phyloP scores from a whole-genome alignment of 2,113 vertebrate species.

The Polyodon spathula region DNA sequence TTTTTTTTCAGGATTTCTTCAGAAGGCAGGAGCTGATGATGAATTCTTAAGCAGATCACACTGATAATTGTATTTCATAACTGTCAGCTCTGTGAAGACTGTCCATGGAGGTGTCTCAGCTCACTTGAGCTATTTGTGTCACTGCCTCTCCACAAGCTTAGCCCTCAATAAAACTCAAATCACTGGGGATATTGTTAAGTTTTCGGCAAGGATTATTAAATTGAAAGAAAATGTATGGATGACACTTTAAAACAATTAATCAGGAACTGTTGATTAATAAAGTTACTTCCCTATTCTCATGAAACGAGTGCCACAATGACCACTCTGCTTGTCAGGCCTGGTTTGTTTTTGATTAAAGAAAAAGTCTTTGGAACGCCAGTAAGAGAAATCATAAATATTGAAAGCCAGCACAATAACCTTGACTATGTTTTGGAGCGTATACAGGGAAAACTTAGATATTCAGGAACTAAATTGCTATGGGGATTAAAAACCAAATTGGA shows the following conservation, averaged over 20 bases:
- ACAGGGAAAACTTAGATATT: slow-evolving; percentile 49
- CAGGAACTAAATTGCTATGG: slow-evolving; percentile 59
- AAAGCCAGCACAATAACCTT: slow-evolving; percentile 58
- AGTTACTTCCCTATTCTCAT: slow-evolving; percentile 59
- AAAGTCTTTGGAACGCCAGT: slow-evolving; percentile 44
- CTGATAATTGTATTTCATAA: slow-evolving; percentile 96
- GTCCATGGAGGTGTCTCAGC: slow-evolving; percentile 68
- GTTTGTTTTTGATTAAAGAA: slow-evolving; percentile 84
- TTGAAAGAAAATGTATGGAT: slow-evolving; percentile 81
- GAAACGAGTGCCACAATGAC: slow-evolving; percentile 46
- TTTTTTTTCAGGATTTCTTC: slow-evolving; percentile 57
- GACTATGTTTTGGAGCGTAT: slow-evolving; percentile 61
- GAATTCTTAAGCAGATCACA: slow-evolving; percentile 93
- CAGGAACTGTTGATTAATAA: slow-evolving; percentile 79
- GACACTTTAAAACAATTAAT: slow-evolving; percentile 87
- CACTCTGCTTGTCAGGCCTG: slow-evolving; percentile 57
- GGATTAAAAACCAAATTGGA: slow-evolving; percentile 50
- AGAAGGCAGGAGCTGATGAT: slow-evolving; percentile 72
- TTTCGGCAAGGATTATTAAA: slow-evolving; percentile 81
- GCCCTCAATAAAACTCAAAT: slow-evolving; percentile 74
- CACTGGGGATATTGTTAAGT: slow-evolving; percentile 69
- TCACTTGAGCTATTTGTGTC: slow-evolving; percentile 76
- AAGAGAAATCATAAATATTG: slow-evolving; percentile 71
- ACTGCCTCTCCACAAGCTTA: slow-evolving; percentile 54
- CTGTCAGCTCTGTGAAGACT: slow-evolving; percentile 76